These are phyloP conservation scores for Zosterops lateralis DNA, from an alignment of 2,113 vertebrate genomes.

Conservation along the genomic window DNA sequence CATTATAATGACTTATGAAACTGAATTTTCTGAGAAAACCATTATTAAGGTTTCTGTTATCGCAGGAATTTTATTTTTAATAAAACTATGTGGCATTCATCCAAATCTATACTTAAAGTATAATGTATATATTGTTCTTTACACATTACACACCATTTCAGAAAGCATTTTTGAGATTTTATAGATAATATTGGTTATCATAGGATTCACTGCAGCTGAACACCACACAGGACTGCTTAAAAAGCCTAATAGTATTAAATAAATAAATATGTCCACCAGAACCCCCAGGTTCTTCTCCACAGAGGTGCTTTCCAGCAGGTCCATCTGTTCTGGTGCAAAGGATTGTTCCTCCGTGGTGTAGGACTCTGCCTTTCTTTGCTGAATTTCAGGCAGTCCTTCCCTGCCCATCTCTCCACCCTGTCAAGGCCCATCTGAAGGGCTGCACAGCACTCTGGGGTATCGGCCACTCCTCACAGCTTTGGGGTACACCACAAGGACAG, in stretches of 20 bases:
- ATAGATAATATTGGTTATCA: neutral
- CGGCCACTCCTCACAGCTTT: neutral
- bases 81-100: neutral
- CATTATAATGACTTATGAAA: neutral
- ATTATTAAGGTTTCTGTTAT: neutral
- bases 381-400: neutral
- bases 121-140: neutral
- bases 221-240: neutral
- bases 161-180: neutral
- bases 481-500: neutral
- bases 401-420: neutral
- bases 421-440: rapidly evolving
- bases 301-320: neutral
- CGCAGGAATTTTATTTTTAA: neutral
- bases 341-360: neutral
- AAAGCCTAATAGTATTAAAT: neutral
- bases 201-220: neutral
- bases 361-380: neutral
- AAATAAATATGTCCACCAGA: neutral
- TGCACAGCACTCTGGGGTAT: neutral
- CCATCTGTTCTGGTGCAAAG: rapidly evolving
- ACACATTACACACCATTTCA: neutral
- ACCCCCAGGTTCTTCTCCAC: no score
- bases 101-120: neutral
- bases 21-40: neutral